phyloP scores from a whole-genome alignment of 53 echinoderm and acorn worm genomes.

The Echinarachnius parma region DNA sequence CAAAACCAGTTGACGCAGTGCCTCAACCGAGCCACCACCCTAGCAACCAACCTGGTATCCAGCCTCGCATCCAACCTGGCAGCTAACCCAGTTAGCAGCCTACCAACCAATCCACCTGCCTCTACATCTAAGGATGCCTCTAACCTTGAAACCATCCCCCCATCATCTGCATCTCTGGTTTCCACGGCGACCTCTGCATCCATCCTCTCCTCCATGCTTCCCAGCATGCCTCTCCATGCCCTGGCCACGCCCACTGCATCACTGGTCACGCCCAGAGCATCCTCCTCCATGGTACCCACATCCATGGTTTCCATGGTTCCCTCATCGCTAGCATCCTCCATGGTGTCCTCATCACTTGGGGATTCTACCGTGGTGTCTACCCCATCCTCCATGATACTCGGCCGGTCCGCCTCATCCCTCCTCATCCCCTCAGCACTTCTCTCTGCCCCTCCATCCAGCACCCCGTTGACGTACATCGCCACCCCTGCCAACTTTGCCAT shows the following conservation, averaged over 20 bases:
- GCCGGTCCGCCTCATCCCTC: slow-evolving; percentile 3
- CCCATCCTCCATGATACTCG: too few species aligned
- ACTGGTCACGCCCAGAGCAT: neutral
- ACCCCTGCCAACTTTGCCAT: neutral
- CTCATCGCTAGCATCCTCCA: neutral
- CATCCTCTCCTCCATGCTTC: neutral
- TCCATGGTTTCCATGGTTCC: neutral
- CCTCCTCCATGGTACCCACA: neutral
- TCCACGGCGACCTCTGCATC: neutral
- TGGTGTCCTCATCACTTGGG: too few species aligned
- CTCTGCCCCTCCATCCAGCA: neutral
- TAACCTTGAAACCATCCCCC: too few species aligned
- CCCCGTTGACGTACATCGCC: neutral
- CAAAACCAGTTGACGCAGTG: too few species aligned
- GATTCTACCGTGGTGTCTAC: too few species aligned
- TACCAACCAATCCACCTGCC: too few species aligned
- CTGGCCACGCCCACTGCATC: slow-evolving; percentile 4
- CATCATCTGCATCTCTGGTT: too few species aligned
- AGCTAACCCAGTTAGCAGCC: too few species aligned
- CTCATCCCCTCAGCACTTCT: neutral
- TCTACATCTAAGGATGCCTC: too few species aligned
- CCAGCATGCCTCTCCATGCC: neutral
- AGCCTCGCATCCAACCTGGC: too few species aligned
- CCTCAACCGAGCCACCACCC: too few species aligned
- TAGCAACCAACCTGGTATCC: too few species aligned